These are phyloP conservation scores for Lithophane semibrunnea DNA, from an alignment of 2,888 invertebrate species.

Conservation along the genomic window DNA sequence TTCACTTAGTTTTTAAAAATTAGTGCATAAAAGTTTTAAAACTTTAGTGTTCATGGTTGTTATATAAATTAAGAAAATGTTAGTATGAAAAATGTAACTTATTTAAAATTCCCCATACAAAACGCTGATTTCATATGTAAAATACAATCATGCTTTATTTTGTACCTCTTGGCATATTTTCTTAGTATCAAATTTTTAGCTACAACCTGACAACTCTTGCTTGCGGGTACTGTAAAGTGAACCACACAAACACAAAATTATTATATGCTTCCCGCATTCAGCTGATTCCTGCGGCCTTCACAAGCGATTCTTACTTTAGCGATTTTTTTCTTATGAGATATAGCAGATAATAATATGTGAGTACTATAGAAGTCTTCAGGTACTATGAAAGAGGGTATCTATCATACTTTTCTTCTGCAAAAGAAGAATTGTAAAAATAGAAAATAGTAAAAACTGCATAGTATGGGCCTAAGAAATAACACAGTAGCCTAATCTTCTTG, in stretches of 20 bases:
- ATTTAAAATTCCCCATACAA: too few species aligned
- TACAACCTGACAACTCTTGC: not conserved
- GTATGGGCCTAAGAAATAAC: slow-evolving; percentile 28
- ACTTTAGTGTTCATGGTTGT: too few species aligned
- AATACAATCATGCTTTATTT: slow-evolving; percentile 30
- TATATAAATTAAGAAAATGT: too few species aligned
- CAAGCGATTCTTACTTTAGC: too few species aligned
- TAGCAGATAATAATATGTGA: not conserved
- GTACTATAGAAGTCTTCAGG: not conserved
- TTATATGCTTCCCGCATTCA: too few species aligned
- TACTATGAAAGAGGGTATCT: not conserved
- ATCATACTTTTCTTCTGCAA: not conserved
- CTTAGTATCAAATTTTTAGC: not conserved
- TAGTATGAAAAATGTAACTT: too few species aligned
- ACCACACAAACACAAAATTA: not conserved
- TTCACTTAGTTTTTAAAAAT: too few species aligned
- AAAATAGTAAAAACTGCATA: slow-evolving; percentile 40
- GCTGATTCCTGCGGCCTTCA: too few species aligned
- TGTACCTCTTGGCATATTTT: slow-evolving; percentile 9
- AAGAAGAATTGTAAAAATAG: not conserved
- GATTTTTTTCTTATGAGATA: not conserved
- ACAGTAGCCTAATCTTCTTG: slow-evolving; percentile 20
- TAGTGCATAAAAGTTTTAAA: too few species aligned
- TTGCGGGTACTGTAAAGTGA: not conserved
- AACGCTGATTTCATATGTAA: too few species aligned